Evolutionary conservation across 2,797 vertebrate genomes (phyloP).

Genomic region (Erethizon dorsatum): DNA sequence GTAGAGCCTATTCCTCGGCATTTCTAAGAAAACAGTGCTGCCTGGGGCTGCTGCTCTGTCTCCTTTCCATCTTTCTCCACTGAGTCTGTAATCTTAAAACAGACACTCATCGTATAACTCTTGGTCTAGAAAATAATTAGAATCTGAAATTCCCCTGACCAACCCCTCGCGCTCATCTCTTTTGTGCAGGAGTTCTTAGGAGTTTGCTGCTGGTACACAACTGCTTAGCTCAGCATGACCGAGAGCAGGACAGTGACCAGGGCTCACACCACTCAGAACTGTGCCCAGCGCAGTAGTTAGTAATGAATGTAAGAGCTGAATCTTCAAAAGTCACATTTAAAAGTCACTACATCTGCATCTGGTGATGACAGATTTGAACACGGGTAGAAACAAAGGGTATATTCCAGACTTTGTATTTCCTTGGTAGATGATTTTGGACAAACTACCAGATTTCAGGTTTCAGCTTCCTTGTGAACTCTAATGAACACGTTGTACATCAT

Average conservation of each 20-base stretch:
- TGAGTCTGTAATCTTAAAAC: neutral
- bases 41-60: too few species aligned
- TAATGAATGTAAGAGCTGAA: neutral
- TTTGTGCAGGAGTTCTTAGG: neutral
- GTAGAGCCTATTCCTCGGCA: too few species aligned
- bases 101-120: neutral
- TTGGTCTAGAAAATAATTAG: neutral
- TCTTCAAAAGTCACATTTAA: neutral
- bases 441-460: neutral
- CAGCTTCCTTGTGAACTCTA: constrained; percentile 4
- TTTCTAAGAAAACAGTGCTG: neutral
- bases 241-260: neutral
- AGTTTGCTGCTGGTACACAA: neutral
- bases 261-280: neutral
- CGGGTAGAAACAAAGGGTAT: neutral
- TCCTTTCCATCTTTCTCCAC: neutral
- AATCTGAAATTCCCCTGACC: neutral
- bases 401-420: neutral
- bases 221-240: neutral
- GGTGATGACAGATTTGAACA: neutral
- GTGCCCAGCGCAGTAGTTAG: neutral
- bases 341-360: constrained; percentile 34
- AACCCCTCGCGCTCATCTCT: neutral
- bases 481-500: neutral
- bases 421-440: constrained; percentile 1